Evolutionary conservation across 2,113 vertebrate species (phyloP).

Genomic region (Bubo bubo): DNA sequence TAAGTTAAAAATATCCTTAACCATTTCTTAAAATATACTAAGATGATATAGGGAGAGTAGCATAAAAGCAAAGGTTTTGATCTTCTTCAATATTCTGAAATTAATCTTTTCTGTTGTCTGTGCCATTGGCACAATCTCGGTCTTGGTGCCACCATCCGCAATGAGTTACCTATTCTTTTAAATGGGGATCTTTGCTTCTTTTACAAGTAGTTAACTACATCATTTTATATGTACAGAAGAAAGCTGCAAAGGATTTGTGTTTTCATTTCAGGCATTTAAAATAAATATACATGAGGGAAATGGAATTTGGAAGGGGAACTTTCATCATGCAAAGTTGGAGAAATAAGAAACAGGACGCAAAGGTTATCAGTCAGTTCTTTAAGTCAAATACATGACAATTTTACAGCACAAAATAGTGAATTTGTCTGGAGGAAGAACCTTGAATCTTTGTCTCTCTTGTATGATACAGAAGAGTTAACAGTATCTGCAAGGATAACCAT

Average conservation of each 20-base stretch:
- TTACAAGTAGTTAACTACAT: background rate
- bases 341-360: background rate
- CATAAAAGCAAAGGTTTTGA: background rate
- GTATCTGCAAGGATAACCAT: background rate
- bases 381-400: background rate
- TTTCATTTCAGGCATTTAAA: conserved; percentile 8
- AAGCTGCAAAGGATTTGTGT: background rate
- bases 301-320: background rate
- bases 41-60: background rate
- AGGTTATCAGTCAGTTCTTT: background rate
- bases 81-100: background rate
- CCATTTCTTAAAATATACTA: background rate
- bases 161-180: background rate
- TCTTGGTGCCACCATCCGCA: background rate
- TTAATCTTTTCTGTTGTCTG: background rate
- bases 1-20: background rate
- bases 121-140: background rate
- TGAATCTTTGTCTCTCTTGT: background rate
- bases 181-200: background rate
- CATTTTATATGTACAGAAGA: background rate
- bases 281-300: background rate
- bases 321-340: background rate
- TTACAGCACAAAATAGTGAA: background rate
- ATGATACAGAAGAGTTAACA: background rate
- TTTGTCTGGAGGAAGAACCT: background rate